Evolutionary conservation across 2,888 invertebrate genomes (phyloP), one percentile per base, ranked within the genome.

Genomic region (Eilema sororculum): DNA sequence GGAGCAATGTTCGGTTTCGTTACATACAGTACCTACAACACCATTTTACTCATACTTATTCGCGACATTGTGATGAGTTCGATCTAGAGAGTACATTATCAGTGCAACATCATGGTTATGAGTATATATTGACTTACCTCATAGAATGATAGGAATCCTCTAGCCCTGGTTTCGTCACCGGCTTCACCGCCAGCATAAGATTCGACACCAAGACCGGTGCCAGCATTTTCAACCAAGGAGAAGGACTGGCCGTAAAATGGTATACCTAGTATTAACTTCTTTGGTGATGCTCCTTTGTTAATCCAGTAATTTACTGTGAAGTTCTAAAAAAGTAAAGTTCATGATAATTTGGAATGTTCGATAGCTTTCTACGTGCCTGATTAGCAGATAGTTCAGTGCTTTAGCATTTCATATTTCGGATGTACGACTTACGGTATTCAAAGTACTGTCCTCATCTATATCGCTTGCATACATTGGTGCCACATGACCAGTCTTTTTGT

Each of bases 191-290:
- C 98, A 0, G 98, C 98, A 82, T 98, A 98, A 0, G 98, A 97
- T 0, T 97, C 96, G 0, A 97, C 97, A 84, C 98, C 98, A 5
- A 98, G 91, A 1, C 97, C 97, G 68, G 93, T 93, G 62, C 97
- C 96, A 12, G 95, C 95, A 46, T 91, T 93, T 78, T 98, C 97
- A 24, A 97, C 97, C 68, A 98, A 90, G 0, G 98, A 97, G 91
- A 98, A 99, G 0, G 98, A 98, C 87, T 98, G 98, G 0, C 98
- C 98, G 84, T 98, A 98, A 95, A 98, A 96, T 0, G 98, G 98
- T 93, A 98, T 97, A 20, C 98, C 98, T 96, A 98, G 96, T 0
- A 98, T 96, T 0, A 99, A 88, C 88, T 98, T 98, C 69, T 96
- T 96, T 1, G 96, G 96, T 24, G 97, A 96, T 0, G 98, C 98